Evolutionary conservation across 1,140 invertebrate species (phyloP), one percentile per base, ranked within the genome.

Genomic region (Hyles vespertilio): DNA sequence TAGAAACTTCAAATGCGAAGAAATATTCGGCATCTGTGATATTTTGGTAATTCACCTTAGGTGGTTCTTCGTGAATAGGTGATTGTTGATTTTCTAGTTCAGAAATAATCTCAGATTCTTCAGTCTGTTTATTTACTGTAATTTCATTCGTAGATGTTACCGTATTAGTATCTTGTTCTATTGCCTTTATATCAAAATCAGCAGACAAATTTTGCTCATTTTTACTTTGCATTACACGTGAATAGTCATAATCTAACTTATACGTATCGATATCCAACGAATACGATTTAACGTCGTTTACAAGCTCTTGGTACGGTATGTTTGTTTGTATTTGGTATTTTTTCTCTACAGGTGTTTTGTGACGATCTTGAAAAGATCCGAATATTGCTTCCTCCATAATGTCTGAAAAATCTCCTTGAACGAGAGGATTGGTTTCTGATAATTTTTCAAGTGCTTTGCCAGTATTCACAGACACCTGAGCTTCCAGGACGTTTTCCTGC

Each of bases 311-410:
- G 54, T 87, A 83, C 32, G 82, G 79, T 66, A 81, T 74, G n/a
- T 60, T 57, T 36, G 50, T 65, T 49, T 52, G 47, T 44, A 61
- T 58, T 61, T 65, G 53, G 48, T 63, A 72, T 67, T 72, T 63
- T 67, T 70, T 60, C 61, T 75, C 64, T 50, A 45, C 33, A n/a
- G 50, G 7, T 33, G 40, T 51, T 70, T 67, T 79, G 55, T 77
- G 81, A 53, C 89, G 74, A 61, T 89, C 74, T 79, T 89, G 82
- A 12, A 90, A 83, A 10, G 88, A 90, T 50, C 89, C 89, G 71
- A 89, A 90, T 59, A 90, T 89, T 34, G 69, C 86, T 73, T 83
- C 72, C 69, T 88, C 84, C 32, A 89, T 53, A 56, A 74, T 59
- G 9, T 75, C 64, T 4, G 61, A 47, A 49, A 67, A 65, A 34